Evolutionary conservation across 2,888 invertebrate species (phyloP).

Genomic region (Lithophane ornitopus): DNA sequence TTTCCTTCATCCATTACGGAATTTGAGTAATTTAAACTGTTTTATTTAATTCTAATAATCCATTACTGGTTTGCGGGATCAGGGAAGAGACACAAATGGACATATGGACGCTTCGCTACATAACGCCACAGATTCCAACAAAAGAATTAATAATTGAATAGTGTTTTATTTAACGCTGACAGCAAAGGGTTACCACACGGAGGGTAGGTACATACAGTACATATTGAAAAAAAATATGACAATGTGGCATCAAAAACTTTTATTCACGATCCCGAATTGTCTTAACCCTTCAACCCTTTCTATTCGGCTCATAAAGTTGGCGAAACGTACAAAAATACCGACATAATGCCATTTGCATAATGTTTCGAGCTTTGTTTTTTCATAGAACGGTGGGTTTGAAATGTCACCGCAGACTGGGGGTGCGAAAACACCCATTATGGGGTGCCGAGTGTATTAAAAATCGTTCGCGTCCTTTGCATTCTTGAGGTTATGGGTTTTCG

Average conservation of each 20-base stretch:
- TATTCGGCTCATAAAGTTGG: conserved; percentile 88
- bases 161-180: conserved; percentile 61
- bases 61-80: conserved; percentile 1
- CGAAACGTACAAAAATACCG: conserved; percentile 89
- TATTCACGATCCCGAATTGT: conserved; percentile 81
- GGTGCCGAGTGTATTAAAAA: conserved; percentile 89
- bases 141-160: conserved; percentile 60
- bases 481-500: conserved; percentile 87
- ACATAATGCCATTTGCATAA: conserved; percentile 91
- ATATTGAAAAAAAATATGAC: conserved; percentile 78
- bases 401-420: conserved; percentile 89
- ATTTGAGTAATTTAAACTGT: not conserved
- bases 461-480: conserved; percentile 87
- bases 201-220: conserved; percentile 65
- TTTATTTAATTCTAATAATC: conserved; percentile 12
- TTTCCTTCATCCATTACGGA: not conserved
- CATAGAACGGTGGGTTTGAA: conserved; percentile 88
- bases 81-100: conserved; percentile 10
- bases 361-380: conserved; percentile 89
- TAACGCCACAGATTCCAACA: conserved; percentile 53
- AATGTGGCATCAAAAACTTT: conserved; percentile 84
- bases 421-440: conserved; percentile 88
- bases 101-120: conserved; percentile 51
- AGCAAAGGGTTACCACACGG: conserved; percentile 58
- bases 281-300: conserved; percentile 89